These are phyloP conservation scores for Cerastoderma edule DNA, from an alignment of 2,888 invertebrate species.

Conservation along the genomic window DNA sequence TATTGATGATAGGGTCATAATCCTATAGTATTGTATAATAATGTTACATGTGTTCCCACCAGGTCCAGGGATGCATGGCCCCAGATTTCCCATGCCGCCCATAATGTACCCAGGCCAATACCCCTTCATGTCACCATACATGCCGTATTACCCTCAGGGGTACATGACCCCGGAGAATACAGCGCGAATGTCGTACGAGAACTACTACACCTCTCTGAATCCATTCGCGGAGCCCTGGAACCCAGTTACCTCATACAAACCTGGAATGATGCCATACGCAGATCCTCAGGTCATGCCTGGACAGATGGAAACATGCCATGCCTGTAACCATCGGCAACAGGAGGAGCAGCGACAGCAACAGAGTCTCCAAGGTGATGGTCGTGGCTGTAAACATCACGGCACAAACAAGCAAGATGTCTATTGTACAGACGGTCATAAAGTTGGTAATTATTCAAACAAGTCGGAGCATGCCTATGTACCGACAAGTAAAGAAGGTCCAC, in stretches of 20 bases:
- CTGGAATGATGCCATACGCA: slow-evolving; percentile 6
- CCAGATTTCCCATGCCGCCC: slow-evolving; percentile 49
- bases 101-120: slow-evolving; percentile 58
- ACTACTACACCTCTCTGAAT: slow-evolving; percentile 52
- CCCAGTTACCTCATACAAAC: slow-evolving; percentile 26
- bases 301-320: slow-evolving; percentile 25
- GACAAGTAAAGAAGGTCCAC: no score
- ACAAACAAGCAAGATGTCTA: background rate
- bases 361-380: slow-evolving; percentile 2
- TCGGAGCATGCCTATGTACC: no score
- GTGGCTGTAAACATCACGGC: background rate
- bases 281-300: background rate
- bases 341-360: slow-evolving; percentile 23
- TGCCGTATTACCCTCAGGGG: slow-evolving; percentile 50
- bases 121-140: slow-evolving; percentile 54
- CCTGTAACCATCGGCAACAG: slow-evolving; percentile 36
- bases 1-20: no score
- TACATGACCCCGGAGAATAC: slow-evolving; percentile 46
- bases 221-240: slow-evolving; percentile 65
- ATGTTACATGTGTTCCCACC: no score
- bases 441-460: no score
- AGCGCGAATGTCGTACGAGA: slow-evolving; percentile 49
- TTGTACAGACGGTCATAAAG: background rate
- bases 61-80: slow-evolving; percentile 60
- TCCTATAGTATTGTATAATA: no score